These are phyloP conservation scores for Phaetusa simplex DNA, from an alignment of 2,113 vertebrate genomes.

Conservation along the genomic window DNA sequence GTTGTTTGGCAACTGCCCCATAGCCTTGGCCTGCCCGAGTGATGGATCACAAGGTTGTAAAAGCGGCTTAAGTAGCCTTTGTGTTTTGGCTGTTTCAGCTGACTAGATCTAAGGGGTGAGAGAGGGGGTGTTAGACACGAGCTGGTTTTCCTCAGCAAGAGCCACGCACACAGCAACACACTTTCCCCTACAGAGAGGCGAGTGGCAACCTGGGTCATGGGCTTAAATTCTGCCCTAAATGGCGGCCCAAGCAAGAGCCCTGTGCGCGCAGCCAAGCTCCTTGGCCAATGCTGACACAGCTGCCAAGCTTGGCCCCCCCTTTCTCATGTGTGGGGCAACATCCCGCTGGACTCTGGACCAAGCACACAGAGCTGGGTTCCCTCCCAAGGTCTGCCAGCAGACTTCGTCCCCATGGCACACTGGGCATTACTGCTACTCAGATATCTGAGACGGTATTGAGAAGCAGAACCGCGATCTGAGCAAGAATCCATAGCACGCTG, in stretches of 20 bases:
- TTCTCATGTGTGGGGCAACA: fast-evolving
- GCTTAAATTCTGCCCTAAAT: background rate
- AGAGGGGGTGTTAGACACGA: background rate
- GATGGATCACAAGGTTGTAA: background rate
- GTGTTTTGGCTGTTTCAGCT: background rate
- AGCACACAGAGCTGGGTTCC: background rate
- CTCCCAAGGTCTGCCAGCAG: background rate
- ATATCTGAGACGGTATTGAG: fast-evolving
- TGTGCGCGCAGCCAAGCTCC: background rate
- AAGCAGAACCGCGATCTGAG: background rate
- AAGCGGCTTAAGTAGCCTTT: background rate
- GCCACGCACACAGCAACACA: background rate
- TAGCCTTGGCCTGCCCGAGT: background rate
- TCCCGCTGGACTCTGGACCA: background rate
- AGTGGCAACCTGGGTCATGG: background rate
- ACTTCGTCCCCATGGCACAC: background rate
- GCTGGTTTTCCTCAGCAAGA: background rate
- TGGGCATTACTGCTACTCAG: background rate
- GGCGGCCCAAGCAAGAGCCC: background rate
- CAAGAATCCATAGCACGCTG: background rate
- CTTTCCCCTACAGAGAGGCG: background rate
- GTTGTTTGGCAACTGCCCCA: background rate
- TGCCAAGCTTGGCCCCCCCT: background rate
- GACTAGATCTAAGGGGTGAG: background rate
- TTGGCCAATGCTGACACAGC: background rate